A percentile compares a stretch with the other conserved stretches of the same genome.
Evolutionary conservation across 1,140 invertebrate species (phyloP).

Genomic region (Drosophila ambigua): DNA sequence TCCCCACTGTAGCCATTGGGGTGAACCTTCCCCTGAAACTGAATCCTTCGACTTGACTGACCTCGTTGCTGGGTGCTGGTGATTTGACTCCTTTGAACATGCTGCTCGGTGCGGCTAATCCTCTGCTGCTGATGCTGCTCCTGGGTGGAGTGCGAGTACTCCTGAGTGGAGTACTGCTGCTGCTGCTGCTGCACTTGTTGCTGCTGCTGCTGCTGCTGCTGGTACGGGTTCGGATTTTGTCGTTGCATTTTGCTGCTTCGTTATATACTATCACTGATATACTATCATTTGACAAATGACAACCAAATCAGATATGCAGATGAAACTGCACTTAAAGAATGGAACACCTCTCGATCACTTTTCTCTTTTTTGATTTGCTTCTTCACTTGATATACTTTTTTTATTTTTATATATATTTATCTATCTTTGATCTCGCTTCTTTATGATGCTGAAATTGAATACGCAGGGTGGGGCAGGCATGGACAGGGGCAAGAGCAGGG

Average conservation of each 20-base stretch:
- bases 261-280: slow-evolving; percentile 81
- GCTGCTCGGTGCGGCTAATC: slow-evolving; percentile 89
- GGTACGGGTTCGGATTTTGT: slow-evolving; percentile 84
- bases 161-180: slow-evolving; percentile 85
- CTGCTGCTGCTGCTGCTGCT: slow-evolving; percentile 75
- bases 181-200: slow-evolving; percentile 85
- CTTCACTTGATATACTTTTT: slow-evolving; percentile 72
- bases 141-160: slow-evolving; percentile 76
- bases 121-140: slow-evolving; percentile 87
- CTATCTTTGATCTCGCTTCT: slow-evolving; percentile 62
- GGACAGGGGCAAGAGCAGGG: neutral
- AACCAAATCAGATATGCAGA: slow-evolving; percentile 74
- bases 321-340: slow-evolving; percentile 71
- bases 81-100: slow-evolving; percentile 89
- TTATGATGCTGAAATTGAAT: slow-evolving; percentile 66
- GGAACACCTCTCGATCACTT: slow-evolving; percentile 76
- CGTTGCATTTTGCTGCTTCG: slow-evolving; percentile 82
- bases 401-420: slow-evolving; percentile 49
- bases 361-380: slow-evolving; percentile 72
- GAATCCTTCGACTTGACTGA: slow-evolving; percentile 83
- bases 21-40: slow-evolving; percentile 34
- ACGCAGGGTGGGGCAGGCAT: slow-evolving; percentile 2
- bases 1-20: slow-evolving; percentile 53
- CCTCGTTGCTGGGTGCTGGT: slow-evolving; percentile 90
- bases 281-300: slow-evolving; percentile 79